Evolutionary conservation across 92 coral and sea anemone species (phyloP).

Genomic region (Epizoanthus rinbou): DNA sequence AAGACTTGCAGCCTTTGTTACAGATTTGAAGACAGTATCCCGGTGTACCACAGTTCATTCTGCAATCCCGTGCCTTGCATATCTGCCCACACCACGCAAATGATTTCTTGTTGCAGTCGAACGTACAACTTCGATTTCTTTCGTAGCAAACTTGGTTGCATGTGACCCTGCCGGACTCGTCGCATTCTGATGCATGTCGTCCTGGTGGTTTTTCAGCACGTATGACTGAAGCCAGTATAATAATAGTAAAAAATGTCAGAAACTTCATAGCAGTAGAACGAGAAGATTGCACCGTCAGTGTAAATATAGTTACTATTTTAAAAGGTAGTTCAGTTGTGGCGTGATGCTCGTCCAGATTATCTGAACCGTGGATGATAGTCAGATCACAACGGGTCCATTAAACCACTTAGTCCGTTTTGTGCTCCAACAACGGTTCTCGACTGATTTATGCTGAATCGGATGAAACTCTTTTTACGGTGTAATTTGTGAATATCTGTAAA

Average conservation of each 20-base stretch:
- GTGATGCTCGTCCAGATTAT: no score
- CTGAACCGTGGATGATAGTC: neutral
- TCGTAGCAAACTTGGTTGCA: constrained; percentile 28
- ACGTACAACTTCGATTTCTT: neutral
- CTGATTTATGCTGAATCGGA: neutral
- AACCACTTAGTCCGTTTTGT: neutral
- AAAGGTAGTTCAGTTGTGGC: neutral
- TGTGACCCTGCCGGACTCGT: neutral
- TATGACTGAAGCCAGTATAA: neutral
- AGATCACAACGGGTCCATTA: neutral
- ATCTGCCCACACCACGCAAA: constrained; percentile 34
- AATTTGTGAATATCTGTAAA: neutral
- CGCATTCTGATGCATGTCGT: neutral
- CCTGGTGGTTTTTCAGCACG: neutral
- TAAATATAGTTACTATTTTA: neutral
- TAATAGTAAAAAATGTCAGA: neutral
- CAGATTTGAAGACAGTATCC: constrained; percentile 39
- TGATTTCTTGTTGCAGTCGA: constrained; percentile 18
- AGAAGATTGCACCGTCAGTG: no score
- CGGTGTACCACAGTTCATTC: neutral
- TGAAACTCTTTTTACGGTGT: neutral
- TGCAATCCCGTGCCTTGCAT: constrained; percentile 7
- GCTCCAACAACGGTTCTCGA: neutral
- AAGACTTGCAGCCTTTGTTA: constrained; percentile 16
- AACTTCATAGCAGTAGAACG: neutral